Conservation (phyloP, 2,888 invertebrate species). For the Eurytoma californica region DNA sequence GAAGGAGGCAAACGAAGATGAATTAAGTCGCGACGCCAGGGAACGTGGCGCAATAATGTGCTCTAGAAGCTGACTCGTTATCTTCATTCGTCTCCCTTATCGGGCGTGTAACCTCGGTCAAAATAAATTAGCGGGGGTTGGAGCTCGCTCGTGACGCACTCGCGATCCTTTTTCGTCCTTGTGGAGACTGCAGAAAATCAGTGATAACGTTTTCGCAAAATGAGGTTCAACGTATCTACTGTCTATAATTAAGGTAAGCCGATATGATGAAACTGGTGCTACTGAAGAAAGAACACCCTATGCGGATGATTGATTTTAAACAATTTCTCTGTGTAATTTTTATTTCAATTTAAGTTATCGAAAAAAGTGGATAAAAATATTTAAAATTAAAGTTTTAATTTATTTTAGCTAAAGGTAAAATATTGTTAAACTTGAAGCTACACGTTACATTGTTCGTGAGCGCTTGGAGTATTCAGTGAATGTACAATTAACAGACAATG, state of each 20-base stretch:
- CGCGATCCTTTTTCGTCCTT: background rate
- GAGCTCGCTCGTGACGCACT: background rate
- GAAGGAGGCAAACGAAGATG: slow-evolving; percentile 40
- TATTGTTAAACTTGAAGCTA: too few species aligned
- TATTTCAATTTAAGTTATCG: too few species aligned
- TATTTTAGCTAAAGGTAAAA: too few species aligned
- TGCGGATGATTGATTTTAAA: too few species aligned
- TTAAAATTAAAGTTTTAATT: background rate
- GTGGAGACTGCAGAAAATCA: too few species aligned
- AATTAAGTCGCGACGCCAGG: slow-evolving; percentile 32
- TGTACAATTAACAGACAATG: slow-evolving; percentile 8
- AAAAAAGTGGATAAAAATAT: background rate
- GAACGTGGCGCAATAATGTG: slow-evolving; percentile 32
- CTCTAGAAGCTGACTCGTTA: slow-evolving; percentile 20
- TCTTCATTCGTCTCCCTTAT: slow-evolving; percentile 38
- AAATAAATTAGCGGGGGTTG: slow-evolving; percentile 40
- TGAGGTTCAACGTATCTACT: too few species aligned
- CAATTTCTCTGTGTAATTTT: background rate
- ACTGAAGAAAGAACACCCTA: too few species aligned
- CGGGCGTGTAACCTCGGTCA: background rate
- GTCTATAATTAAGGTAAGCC: too few species aligned
- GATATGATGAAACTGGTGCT: too few species aligned
- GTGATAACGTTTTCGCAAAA: too few species aligned
- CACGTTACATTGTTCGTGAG: too few species aligned
- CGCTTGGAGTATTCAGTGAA: background rate